A percentile compares a stretch with the other conserved stretches of the same genome.
Evolutionary conservation across 2,888 invertebrate genomes (phyloP).

Genomic region (Himalopsyche tibetana): DNA sequence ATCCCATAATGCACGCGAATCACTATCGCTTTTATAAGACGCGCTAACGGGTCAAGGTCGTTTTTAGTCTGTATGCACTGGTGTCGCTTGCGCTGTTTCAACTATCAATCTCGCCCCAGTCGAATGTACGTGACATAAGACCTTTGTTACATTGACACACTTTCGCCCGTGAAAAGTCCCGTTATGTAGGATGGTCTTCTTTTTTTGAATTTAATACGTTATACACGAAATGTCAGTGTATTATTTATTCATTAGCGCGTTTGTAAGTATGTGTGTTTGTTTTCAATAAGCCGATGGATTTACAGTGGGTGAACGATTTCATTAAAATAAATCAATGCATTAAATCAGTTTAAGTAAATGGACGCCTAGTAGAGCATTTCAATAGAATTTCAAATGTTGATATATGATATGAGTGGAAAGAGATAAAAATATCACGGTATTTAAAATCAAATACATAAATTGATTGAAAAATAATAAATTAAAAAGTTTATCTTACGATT

Average conservation of each 20-base stretch:
- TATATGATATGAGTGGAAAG: no score
- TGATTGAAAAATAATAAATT: no score
- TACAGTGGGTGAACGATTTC: slow-evolving; percentile 1
- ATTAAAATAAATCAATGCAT: not conserved
- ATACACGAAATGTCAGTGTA: slow-evolving; percentile 43
- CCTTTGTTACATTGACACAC: slow-evolving; percentile 77
- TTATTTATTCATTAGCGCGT: slow-evolving; percentile 50
- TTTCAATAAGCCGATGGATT: not conserved
- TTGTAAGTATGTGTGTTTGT: slow-evolving; percentile 9
- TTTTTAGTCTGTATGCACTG: slow-evolving; percentile 54
- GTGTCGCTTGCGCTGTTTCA: slow-evolving; percentile 55
- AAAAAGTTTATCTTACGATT: no score
- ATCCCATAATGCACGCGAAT: slow-evolving; percentile 37
- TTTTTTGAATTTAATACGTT: slow-evolving; percentile 55
- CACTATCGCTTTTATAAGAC: slow-evolving; percentile 59
- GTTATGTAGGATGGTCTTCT: slow-evolving; percentile 69
- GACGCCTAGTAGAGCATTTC: slow-evolving; percentile 26
- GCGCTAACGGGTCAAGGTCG: slow-evolving; percentile 60
- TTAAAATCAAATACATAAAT: no score
- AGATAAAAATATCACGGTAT: no score
- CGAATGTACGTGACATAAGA: slow-evolving; percentile 57
- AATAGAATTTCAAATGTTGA: no score
- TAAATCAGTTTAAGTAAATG: not conserved
- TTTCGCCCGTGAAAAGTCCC: slow-evolving; percentile 74
- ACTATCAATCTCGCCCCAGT: not conserved